Conservation (phyloP, 2,888 invertebrate species). For the Augochlorella aurata region DNA sequence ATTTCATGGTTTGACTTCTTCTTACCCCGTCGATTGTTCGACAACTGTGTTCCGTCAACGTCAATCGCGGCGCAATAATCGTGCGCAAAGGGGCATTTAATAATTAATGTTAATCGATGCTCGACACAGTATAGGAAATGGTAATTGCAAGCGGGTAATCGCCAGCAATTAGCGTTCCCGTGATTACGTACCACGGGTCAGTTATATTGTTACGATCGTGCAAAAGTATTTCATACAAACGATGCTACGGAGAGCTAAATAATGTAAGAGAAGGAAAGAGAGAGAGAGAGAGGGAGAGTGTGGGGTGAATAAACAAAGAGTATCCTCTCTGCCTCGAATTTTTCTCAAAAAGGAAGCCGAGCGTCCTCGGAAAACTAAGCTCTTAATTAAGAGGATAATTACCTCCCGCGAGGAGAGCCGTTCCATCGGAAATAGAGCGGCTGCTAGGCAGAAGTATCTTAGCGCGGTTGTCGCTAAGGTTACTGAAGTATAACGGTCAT, state of each 20-base stretch:
- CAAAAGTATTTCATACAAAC: background rate
- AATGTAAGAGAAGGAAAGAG: background rate
- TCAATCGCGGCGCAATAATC: conserved; percentile 35
- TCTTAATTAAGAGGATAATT: conserved; percentile 56
- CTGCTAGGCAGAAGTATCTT: conserved; percentile 50
- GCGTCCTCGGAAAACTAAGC: conserved; percentile 26
- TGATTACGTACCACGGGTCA: conserved; percentile 50
- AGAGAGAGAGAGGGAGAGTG: background rate
- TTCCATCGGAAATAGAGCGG: conserved; percentile 60
- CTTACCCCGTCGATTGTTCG: background rate
- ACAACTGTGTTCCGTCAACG: conserved; percentile 9
- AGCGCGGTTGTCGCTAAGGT: conserved; percentile 59
- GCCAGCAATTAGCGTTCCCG: conserved; percentile 62
- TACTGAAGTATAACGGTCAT: conserved; percentile 66
- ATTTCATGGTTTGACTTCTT: background rate
- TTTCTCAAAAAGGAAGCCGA: background rate
- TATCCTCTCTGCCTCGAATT: background rate
- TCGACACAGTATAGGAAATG: conserved; percentile 63
- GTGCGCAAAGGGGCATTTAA: conserved; percentile 54
- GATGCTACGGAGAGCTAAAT: background rate
- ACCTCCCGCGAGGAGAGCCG: conserved; percentile 26
- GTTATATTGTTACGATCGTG: background rate
- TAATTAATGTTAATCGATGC: conserved; percentile 65
- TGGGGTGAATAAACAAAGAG: background rate
- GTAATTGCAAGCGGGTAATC: conserved; percentile 64